A percentile compares a stretch with the other conserved stretches of the same genome.
These are phyloP conservation scores for Trachymyrmex septentrionalis DNA, from an alignment of 1,140 invertebrate species.

Conservation along the genomic window DNA sequence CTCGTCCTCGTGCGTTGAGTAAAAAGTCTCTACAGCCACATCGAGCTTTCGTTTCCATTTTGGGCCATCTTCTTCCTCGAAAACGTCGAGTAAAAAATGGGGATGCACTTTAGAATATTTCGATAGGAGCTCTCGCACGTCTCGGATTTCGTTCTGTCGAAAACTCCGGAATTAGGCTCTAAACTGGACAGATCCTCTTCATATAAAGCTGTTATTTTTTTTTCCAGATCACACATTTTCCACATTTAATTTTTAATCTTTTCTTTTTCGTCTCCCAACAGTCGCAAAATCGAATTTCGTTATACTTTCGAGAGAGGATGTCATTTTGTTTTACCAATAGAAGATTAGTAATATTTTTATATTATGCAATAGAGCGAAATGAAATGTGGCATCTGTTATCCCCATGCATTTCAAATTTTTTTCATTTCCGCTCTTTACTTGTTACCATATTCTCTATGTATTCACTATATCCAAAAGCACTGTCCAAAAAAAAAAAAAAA, in stretches of 20 bases:
- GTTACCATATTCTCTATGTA: neutral
- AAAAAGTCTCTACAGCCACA: constrained; percentile 20
- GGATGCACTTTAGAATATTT: constrained; percentile 74
- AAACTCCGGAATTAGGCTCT: constrained; percentile 49
- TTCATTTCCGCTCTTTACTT: neutral
- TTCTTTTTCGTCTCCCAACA: neutral
- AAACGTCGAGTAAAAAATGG: constrained; percentile 74
- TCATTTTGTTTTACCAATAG: constrained; percentile 3
- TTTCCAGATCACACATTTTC: neutral
- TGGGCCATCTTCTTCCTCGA: constrained; percentile 66
- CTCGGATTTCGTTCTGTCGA: constrained; percentile 9
- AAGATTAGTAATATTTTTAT: constrained; percentile 19
- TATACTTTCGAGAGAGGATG: constrained; percentile 14
- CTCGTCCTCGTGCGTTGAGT: constrained; percentile 35
- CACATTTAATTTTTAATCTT: neutral
- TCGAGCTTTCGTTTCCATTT: constrained; percentile 60
- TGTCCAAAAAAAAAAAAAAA: neutral
- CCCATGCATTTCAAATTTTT: constrained; percentile 3
- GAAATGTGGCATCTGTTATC: constrained; percentile 27
- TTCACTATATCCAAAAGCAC: neutral
- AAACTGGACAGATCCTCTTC: constrained; percentile 40
- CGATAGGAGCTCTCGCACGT: constrained; percentile 53
- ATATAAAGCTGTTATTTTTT: neutral
- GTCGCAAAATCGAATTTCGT: neutral
- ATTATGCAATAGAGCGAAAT: constrained; percentile 13